phyloP scores from a whole-genome alignment of 2,797 vertebrate species.

The Oryzias dopingdopingensis region DNA sequence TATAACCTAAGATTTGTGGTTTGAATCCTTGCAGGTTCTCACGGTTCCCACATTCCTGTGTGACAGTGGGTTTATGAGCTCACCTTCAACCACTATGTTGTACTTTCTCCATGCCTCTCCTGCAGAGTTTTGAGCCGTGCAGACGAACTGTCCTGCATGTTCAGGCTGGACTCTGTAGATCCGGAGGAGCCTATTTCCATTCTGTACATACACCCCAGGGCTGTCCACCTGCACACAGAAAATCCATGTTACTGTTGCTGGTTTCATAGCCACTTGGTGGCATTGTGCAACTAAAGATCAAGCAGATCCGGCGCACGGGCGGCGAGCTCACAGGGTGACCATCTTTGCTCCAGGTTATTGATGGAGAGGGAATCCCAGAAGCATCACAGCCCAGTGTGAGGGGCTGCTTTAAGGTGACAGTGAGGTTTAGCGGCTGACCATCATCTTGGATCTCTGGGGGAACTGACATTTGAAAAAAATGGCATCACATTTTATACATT shows the following conservation, averaged over 20 bases:
- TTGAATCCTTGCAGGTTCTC: not conserved
- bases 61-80: constrained; percentile 39
- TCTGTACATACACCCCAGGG: constrained; percentile 73
- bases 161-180: constrained; percentile 79
- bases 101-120: constrained; percentile 76
- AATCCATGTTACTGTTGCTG: constrained; percentile 22
- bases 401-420: constrained; percentile 81
- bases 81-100: constrained; percentile 83
- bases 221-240: constrained; percentile 61
- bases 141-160: constrained; percentile 82
- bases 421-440: constrained; percentile 74
- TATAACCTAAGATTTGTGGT: too few species aligned
- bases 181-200: constrained; percentile 76
- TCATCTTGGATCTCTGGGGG: constrained; percentile 85
- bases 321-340: constrained; percentile 74
- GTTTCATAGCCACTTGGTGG: constrained; percentile 61
- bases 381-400: constrained; percentile 84
- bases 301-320: not conserved
- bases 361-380: constrained; percentile 80
- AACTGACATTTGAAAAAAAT: constrained; percentile 64
- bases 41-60: not conserved
- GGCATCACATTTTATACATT: not conserved
- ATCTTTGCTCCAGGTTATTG: constrained; percentile 84
- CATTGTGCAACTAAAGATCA: constrained; percentile 46
- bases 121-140: constrained; percentile 79